A percentile compares a stretch with the other conserved stretches of the same genome.
phyloP scores from a whole-genome alignment of 2,797 vertebrate genomes.

The Rhinella marina region DNA sequence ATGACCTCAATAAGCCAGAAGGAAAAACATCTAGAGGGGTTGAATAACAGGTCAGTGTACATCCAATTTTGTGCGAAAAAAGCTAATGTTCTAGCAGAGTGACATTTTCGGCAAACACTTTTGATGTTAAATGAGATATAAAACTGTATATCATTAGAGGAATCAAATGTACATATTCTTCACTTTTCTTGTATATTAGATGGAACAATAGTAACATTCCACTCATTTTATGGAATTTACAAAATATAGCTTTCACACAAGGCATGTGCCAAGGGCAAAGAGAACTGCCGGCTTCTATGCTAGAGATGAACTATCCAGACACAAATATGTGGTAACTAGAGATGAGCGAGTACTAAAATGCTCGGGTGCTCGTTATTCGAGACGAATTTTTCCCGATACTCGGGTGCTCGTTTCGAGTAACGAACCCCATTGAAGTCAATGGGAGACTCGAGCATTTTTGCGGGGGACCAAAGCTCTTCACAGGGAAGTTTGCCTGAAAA shows the following conservation, averaged over 20 bases:
- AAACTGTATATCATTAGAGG: slow-evolving; percentile 19
- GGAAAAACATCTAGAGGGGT: slow-evolving; percentile 53
- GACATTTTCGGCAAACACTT: slow-evolving; percentile 35
- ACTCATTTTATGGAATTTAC: neutral
- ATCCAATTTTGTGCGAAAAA: slow-evolving; percentile 49
- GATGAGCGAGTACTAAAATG: too few species aligned
- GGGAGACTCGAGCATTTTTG: too few species aligned
- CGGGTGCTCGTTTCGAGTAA: too few species aligned
- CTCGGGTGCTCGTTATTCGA: too few species aligned
- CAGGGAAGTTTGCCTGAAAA: too few species aligned
- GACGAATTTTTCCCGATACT: too few species aligned
- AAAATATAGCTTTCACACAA: neutral
- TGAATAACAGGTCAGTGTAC: slow-evolving; percentile 54
- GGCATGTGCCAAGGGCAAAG: neutral
- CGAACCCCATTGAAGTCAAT: too few species aligned
- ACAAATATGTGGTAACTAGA: neutral
- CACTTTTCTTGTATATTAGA: neutral
- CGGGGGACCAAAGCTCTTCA: too few species aligned
- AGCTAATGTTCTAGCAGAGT: slow-evolving; percentile 27
- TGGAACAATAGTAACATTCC: neutral
- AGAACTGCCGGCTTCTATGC: neutral
- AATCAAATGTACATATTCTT: neutral
- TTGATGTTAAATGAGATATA: slow-evolving; percentile 38
- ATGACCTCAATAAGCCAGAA: slow-evolving; percentile 53
- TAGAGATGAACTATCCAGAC: neutral